Base-by-base conservation (phyloP, 2,113 vertebrate genomes). In the Scomber japonicus region DNA sequence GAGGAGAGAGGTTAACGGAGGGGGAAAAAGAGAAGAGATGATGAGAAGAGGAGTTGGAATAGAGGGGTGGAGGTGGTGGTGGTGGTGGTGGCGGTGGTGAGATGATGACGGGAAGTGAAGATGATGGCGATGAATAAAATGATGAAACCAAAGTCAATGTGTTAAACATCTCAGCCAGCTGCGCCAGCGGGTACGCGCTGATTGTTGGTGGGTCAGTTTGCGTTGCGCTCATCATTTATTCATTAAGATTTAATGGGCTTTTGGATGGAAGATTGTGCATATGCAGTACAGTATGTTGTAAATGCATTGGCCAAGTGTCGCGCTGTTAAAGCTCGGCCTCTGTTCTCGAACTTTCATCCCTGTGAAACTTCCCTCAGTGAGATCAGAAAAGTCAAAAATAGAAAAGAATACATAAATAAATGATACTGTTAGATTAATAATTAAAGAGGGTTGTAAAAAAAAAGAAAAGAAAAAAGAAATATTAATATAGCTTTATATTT, bases 231-330 rank as follows among this genome's bases (percentile, higher is more conserved):
- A 21, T 77, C 48, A 27, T 31, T 84, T 68, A 80, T 77, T 89
- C 63, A 77, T 82, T 8, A 50, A 54, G 50, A 59, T 63, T 80
- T 85, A 67, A 83, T 74, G 35, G 65, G 7, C 0, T 74, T 82
- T 69, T 5, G 9, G 30, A 30, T 12, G 40, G 40, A 55, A 40
- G 12, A 57, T 1, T 48, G 40, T 63, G 5, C 60, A 67, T 27
- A 27, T 27, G 0, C 31, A 62, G 21, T 59, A 24, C 12, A n/a
- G 13, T 16, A 15, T 44, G 46, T 15, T 70, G 40, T 19, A 30
- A 21, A 30, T 9, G 65, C 0, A 59, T 44, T 4, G 27, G 35
- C 40, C 46, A 17, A 71, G 56, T 17, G 49, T 62, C 31, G 46
- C n/a, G 9, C 8, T 0, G 6, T 24, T 50, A 5, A 40, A 48